phyloP scores from a whole-genome alignment of 2,113 vertebrate genomes.

The Eurystomus gularis region DNA sequence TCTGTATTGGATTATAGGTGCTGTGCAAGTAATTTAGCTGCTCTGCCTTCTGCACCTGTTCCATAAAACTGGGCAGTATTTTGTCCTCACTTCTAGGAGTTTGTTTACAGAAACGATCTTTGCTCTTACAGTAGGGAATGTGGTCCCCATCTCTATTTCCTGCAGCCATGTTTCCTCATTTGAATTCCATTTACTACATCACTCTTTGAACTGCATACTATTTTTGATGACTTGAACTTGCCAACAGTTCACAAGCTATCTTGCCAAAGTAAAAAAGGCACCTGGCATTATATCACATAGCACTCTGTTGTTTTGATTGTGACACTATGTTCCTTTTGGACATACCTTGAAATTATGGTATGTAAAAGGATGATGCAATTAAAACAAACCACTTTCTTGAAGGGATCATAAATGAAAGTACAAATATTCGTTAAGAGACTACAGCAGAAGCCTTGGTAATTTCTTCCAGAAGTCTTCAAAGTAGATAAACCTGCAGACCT shows the following conservation, averaged over 20 bases:
- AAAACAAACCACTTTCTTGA: background rate
- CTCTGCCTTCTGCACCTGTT: background rate
- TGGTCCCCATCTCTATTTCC: background rate
- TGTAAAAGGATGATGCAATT: background rate
- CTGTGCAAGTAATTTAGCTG: background rate
- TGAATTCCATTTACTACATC: background rate
- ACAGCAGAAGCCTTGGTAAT: background rate
- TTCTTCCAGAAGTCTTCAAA: background rate
- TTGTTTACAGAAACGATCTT: background rate
- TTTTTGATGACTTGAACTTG: background rate
- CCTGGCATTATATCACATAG: background rate
- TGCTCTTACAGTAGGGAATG: background rate
- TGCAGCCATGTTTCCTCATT: background rate
- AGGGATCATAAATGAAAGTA: background rate
- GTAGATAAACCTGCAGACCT: background rate
- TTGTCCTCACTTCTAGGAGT: background rate
- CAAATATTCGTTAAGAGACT: background rate
- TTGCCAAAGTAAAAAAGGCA: background rate
- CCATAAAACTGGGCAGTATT: background rate
- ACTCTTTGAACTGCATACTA: background rate
- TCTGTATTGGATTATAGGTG: background rate
- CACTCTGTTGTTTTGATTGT: background rate
- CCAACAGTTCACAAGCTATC: background rate
- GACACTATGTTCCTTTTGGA: background rate
- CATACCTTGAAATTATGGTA: background rate